A percentile compares a stretch with the other conserved stretches of the same genome.
Evolutionary conservation across 2,797 vertebrate genomes (phyloP).

Genomic region (Gymnothorax reevesii): DNA sequence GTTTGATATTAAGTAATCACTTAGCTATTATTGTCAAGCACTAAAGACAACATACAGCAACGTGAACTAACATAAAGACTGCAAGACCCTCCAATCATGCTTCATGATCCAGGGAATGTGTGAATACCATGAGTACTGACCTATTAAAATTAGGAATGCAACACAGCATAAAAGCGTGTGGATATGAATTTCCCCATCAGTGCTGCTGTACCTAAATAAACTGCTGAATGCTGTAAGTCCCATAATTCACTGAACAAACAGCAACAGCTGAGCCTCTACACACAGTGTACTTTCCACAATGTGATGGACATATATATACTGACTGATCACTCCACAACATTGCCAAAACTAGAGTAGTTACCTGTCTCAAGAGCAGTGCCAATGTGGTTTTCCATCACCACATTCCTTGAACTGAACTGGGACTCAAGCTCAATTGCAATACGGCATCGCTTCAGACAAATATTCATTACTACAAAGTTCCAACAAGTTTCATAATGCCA

Average conservation of each 20-base stretch:
- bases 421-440: neutral
- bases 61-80: neutral
- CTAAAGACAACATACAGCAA: neutral
- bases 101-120: neutral
- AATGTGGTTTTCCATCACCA: neutral
- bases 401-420: neutral
- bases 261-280: constrained; percentile 8
- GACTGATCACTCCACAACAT: neutral
- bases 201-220: neutral
- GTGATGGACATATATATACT: neutral
- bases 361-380: neutral
- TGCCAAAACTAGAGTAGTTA: constrained; percentile 8
- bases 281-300: neutral
- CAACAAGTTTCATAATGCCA: neutral
- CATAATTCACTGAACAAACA: neutral
- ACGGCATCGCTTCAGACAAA: neutral
- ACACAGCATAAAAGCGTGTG: neutral
- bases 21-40: neutral
- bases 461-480: neutral
- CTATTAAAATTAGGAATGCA: neutral
- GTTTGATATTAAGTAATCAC: neutral
- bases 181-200: neutral
- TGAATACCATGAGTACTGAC: neutral
- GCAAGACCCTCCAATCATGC: neutral
- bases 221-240: neutral